Evolutionary conservation across 92 coral and sea anemone genomes (phyloP), one percentile per base, ranked within the genome.

Genomic region (Muricea muricata): DNA sequence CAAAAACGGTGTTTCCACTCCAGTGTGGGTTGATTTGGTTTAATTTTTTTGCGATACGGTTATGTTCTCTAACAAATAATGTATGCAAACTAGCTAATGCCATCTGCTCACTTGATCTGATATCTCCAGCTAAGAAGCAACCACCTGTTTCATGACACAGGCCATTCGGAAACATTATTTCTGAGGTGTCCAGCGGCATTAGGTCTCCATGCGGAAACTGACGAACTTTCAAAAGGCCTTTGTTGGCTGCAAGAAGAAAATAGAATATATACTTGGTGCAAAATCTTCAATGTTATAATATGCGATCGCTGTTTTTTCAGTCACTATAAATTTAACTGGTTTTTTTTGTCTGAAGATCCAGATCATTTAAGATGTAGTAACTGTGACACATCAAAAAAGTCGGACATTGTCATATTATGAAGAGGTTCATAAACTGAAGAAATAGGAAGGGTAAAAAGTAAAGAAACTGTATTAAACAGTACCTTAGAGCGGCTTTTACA

Each of bases 91-190:
- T 15, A 10, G 83, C 71, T 29, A 78, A 26, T 12, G 71, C 83
- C 71, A 78, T 58, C 28, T 56, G 70, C 26, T 78, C 83, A 58
- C 83, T 78, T 78, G 83, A 29, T 78, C 83, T 56, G 31, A 45
- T 40, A 58, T 78, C 83, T 21, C 83, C 83, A 18, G 83, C 70
- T 45, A 78, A 56, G 71, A 33, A 78, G 25, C 83, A 78, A 55
- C 83, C 83, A 15, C 83, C 83, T 1, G 71, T 31, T 30, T 34
- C 24, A 37, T 45, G 83, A 24, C 83, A 78, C 15, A 78, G 55
- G 40, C 58, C 47, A 78, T 55, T 55, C 2, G 83, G 83, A 58
- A 78, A 78, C 71, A 78, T 42, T 40, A 78, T 12, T 39, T 78
- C 83, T n/a, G 70, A 56, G 26, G 52, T 56, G 67, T 78, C 83